Conservation (phyloP, 2,797 vertebrate genomes). For the Buceros bicornis region DNA sequence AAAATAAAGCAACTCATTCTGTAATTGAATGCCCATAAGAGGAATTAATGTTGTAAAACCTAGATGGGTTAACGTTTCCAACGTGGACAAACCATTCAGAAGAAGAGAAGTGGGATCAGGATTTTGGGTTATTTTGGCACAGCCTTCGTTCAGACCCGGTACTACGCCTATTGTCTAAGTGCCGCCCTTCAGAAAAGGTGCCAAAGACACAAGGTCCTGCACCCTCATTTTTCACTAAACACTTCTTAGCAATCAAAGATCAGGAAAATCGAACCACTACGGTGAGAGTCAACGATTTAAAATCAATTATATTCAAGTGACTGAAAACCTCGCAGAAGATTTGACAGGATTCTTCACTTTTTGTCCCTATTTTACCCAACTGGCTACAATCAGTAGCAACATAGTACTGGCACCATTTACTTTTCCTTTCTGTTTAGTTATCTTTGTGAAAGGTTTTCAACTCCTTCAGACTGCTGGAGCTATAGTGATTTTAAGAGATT, state of each 20-base stretch:
- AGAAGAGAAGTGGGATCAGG: background rate
- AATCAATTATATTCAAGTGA: background rate
- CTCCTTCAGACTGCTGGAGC: background rate
- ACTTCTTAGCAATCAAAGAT: background rate
- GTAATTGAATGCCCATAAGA: background rate
- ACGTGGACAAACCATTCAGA: background rate
- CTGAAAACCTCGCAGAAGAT: background rate
- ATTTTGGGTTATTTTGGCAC: background rate
- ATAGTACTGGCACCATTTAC: background rate
- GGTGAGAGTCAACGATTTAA: background rate
- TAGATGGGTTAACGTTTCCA: background rate
- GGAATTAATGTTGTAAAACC: background rate
- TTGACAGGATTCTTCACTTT: background rate
- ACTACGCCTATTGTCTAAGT: background rate
- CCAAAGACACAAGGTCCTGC: background rate
- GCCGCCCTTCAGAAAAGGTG: background rate
- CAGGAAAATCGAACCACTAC: background rate
- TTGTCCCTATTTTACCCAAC: background rate
- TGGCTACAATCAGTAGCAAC: background rate
- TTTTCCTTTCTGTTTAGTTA: background rate
- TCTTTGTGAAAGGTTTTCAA: background rate
- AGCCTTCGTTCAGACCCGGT: background rate
- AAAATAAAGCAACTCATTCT: background rate
- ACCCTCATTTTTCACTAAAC: background rate
- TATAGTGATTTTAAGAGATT: background rate